A percentile compares a stretch with the other conserved stretches of the same genome.
Conservation (phyloP, 2,888 invertebrate genomes). For the Imbricaverruca yamaguchii region DNA sequence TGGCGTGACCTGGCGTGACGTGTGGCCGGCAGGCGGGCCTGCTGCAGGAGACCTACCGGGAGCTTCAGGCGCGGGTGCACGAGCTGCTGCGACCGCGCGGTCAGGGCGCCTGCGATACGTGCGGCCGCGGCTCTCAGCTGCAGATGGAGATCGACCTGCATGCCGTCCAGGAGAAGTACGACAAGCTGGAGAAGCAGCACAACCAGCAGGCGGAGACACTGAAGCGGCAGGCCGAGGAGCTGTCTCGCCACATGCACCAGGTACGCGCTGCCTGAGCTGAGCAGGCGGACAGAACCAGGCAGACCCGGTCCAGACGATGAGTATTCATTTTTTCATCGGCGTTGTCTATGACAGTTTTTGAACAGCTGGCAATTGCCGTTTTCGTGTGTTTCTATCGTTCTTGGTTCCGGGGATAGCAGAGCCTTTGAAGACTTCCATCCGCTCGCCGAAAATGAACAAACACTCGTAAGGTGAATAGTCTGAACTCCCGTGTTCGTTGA, state of each 20-base stretch:
- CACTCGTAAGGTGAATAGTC: too few species aligned
- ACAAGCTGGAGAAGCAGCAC: constrained; percentile 53
- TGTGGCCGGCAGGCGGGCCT: constrained; percentile 28
- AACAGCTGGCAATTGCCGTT: too few species aligned
- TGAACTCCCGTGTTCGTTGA: too few species aligned
- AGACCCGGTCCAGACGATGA: too few species aligned
- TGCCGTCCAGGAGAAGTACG: constrained; percentile 48
- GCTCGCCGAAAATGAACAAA: too few species aligned
- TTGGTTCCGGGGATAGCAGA: too few species aligned
- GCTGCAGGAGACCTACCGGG: constrained; percentile 37
- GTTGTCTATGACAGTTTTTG: too few species aligned
- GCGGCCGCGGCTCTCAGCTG: constrained; percentile 47
- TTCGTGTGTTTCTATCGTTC: too few species aligned
- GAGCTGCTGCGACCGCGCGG: constrained; percentile 40
- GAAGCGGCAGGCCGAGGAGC: constrained; percentile 15
- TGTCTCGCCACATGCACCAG: constrained; percentile 18
- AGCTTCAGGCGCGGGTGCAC: constrained; percentile 42
- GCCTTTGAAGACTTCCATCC: too few species aligned
- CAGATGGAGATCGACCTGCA: constrained; percentile 43
- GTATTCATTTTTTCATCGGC: too few species aligned
- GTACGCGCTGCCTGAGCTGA: background rate
- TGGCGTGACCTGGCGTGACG: too few species aligned
- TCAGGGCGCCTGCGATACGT: constrained; percentile 51
- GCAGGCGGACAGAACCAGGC: too few species aligned
- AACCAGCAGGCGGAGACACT: constrained; percentile 11